Evolutionary conservation across 2,113 vertebrate species (phyloP).

Genomic region (Prinia subflava): DNA sequence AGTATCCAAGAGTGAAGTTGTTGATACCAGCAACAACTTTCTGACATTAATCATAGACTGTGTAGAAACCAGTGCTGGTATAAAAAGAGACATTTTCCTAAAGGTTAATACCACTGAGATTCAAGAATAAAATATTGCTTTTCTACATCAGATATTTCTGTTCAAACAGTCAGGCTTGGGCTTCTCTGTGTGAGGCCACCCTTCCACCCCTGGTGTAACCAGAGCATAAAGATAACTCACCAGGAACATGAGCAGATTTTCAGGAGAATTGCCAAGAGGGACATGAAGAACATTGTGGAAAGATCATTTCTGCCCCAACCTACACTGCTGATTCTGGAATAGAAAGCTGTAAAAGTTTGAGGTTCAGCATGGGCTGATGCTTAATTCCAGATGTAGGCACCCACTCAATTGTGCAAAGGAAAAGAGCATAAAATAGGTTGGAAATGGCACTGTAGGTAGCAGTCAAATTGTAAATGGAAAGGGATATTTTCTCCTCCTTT

Average conservation of each 20-base stretch:
- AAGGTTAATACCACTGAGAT: not conserved
- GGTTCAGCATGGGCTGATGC: not conserved
- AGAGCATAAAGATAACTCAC: not conserved
- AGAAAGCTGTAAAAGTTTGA: not conserved
- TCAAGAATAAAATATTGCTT: not conserved
- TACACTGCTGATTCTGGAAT: not conserved
- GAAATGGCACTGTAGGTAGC: not conserved
- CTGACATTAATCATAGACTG: not conserved
- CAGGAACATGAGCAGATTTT: not conserved
- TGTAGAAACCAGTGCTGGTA: not conserved
- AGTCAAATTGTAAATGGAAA: not conserved
- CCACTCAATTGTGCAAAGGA: not conserved
- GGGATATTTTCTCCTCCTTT: not conserved
- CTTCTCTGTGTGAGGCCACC: not conserved
- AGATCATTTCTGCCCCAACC: not conserved
- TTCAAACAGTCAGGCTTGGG: not conserved
- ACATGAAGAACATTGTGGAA: not conserved
- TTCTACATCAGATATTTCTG: not conserved
- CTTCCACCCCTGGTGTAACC: not conserved
- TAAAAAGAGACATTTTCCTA: not conserved
- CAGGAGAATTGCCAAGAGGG: not conserved
- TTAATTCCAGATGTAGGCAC: rapidly evolving
- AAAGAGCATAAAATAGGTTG: not conserved
- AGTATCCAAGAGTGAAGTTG: not conserved
- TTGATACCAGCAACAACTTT: not conserved